phyloP scores from a whole-genome alignment of 2,797 vertebrate species.

The Sebastes taczanowskii region DNA sequence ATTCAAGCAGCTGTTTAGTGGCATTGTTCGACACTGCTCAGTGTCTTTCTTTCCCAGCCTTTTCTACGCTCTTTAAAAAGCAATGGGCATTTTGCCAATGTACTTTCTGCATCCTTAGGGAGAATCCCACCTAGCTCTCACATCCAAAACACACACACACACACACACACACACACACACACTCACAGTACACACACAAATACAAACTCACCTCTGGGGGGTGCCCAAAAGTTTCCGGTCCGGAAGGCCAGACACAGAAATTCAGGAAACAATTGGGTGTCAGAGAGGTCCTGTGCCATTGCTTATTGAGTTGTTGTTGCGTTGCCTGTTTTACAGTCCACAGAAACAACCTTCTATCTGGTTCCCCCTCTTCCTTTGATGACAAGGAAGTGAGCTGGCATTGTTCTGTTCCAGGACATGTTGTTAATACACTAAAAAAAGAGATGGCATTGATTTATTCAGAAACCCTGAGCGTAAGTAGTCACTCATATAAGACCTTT shows the following conservation, averaged over 20 bases:
- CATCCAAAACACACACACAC: constrained; percentile 11
- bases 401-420: constrained; percentile 46
- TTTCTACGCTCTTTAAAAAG: constrained; percentile 61
- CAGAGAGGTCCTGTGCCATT: constrained; percentile 48
- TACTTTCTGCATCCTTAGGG: constrained; percentile 53
- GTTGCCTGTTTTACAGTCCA: constrained; percentile 35
- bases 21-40: constrained; percentile 55
- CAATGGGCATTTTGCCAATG: constrained; percentile 49
- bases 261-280: constrained; percentile 82
- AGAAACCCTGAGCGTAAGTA: not conserved
- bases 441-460: constrained; percentile 53
- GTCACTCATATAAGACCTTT: constrained; percentile 9
- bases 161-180: not conserved
- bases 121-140: constrained; percentile 35
- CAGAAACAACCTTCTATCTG: constrained; percentile 73
- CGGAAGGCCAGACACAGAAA: constrained; percentile 67
- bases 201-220: constrained; percentile 52
- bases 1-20: constrained; percentile 30
- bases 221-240: constrained; percentile 76
- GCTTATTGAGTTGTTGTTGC: constrained; percentile 47
- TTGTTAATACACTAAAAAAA: constrained; percentile 41
- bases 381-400: constrained; percentile 63
- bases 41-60: constrained; percentile 46
- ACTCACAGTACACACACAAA: constrained; percentile 5
- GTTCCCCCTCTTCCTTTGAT: constrained; percentile 76